A percentile compares a stretch with the other conserved stretches of the same genome.
These are phyloP conservation scores for Muricea muricata DNA, from an alignment of 92 coral and sea anemone genomes.

Conservation along the genomic window DNA sequence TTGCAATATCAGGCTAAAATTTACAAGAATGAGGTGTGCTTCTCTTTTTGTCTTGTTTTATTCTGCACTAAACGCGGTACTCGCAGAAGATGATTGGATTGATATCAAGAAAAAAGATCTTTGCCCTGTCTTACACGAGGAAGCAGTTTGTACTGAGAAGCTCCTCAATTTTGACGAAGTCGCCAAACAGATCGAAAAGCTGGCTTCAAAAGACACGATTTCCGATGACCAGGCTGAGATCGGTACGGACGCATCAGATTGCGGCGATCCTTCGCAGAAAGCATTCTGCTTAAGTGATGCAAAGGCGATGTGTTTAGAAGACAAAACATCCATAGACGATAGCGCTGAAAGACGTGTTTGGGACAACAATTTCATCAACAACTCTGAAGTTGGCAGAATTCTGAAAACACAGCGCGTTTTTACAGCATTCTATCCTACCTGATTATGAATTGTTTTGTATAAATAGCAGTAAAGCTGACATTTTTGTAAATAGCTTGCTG, in stretches of 20 bases:
- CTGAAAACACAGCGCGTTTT: neutral
- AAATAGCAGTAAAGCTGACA: constrained; percentile 21
- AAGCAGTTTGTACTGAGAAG: neutral
- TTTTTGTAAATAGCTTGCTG: constrained; percentile 18
- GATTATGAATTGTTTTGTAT: neutral
- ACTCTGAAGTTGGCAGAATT: neutral
- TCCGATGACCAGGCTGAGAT: too few relatives aligned
- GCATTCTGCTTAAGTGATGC: neutral
- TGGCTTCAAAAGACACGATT: neutral
- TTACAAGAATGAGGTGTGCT: neutral
- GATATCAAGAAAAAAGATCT: neutral
- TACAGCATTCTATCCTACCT: too few relatives aligned
- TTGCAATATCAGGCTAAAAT: too few relatives aligned
- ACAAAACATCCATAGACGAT: neutral
- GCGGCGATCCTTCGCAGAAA: neutral
- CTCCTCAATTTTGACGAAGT: neutral
- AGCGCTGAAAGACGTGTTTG: neutral
- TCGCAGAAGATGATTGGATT: neutral
- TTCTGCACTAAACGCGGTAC: neutral
- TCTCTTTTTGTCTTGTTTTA: neutral
- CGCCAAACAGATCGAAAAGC: neutral
- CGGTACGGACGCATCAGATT: neutral
- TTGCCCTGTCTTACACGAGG: neutral
- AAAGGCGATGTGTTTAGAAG: constrained; percentile 1
- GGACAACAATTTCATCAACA: neutral